Percentiles rank a stretch among this genome's conserved stretches.
phyloP scores from a whole-genome alignment of 2,797 vertebrate species.

The Brotula barbata region DNA sequence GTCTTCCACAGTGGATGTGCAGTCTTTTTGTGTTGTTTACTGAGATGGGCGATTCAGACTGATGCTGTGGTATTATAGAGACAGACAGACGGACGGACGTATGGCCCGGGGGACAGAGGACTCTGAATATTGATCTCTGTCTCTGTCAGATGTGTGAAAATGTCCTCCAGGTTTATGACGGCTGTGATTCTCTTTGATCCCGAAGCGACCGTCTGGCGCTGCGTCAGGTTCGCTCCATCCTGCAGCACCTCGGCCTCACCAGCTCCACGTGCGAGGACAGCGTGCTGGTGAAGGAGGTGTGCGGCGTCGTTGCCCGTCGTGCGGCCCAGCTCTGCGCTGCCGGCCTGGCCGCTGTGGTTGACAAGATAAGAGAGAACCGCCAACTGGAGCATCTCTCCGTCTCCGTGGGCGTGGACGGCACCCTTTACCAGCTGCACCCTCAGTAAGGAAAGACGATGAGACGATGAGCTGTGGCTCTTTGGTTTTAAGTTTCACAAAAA shows the following conservation, averaged over 20 bases:
- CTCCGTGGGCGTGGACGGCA: constrained; percentile 95
- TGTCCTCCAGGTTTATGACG: no score
- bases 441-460: constrained; percentile 82
- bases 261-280: constrained; percentile 93
- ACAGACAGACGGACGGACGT: no score
- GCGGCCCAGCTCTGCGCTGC: constrained; percentile 94
- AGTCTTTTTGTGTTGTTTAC: no score
- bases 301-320: constrained; percentile 84
- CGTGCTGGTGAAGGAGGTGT: constrained; percentile 97
- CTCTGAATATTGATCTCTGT: no score
- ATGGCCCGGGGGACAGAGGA: no score
- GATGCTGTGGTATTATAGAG: no score
- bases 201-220: constrained; percentile 92
- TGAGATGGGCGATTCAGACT: no score
- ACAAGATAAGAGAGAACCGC: constrained; percentile 92
- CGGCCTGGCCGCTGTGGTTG: constrained; percentile 91
- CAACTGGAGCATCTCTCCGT: constrained; percentile 84
- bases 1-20: no score
- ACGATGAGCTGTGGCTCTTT: no score
- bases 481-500: no score
- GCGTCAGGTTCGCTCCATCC: constrained; percentile 93
- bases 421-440: constrained; percentile 95
- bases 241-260: constrained; percentile 92
- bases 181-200: background rate
- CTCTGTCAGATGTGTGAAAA: no score